These are phyloP conservation scores for Coregonus ussuriensis DNA, from an alignment of 2,797 vertebrate genomes.

Conservation along the genomic window DNA sequence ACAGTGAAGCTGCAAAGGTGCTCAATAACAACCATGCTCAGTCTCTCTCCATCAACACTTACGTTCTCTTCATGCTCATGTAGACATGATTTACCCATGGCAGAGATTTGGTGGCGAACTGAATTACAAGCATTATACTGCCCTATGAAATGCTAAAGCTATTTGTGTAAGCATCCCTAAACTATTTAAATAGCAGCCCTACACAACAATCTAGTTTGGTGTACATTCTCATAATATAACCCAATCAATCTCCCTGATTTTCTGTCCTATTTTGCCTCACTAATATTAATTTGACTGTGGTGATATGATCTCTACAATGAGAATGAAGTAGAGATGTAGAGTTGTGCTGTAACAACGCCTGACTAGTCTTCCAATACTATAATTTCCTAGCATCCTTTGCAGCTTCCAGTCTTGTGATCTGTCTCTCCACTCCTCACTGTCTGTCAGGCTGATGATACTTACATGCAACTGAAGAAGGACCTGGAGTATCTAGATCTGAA, in stretches of 20 bases:
- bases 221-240: slow-evolving; percentile 1
- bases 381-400: slow-evolving; percentile 59
- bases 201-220: neutral
- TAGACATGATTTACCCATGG: neutral
- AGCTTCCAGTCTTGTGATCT: slow-evolving; percentile 73
- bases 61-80: slow-evolving; percentile 43
- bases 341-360: slow-evolving; percentile 42
- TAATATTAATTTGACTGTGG: neutral
- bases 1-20: slow-evolving; percentile 44
- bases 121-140: neutral
- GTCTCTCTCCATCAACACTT: slow-evolving; percentile 43
- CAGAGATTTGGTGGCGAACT: neutral
- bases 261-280: neutral
- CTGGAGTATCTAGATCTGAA: slow-evolving; percentile 99
- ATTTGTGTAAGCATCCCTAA: no score
- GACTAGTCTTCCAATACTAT: slow-evolving; percentile 42
- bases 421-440: slow-evolving; percentile 73
- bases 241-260: neutral
- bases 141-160: neutral
- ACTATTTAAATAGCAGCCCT: no score
- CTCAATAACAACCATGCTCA: slow-evolving; percentile 44
- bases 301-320: slow-evolving; percentile 45
- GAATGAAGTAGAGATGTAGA: slow-evolving; percentile 41
- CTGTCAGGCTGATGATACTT: slow-evolving; percentile 93
- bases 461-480: slow-evolving; percentile 98